phyloP scores from a whole-genome alignment of 2,888 invertebrate species.

The Thecophora atra region DNA sequence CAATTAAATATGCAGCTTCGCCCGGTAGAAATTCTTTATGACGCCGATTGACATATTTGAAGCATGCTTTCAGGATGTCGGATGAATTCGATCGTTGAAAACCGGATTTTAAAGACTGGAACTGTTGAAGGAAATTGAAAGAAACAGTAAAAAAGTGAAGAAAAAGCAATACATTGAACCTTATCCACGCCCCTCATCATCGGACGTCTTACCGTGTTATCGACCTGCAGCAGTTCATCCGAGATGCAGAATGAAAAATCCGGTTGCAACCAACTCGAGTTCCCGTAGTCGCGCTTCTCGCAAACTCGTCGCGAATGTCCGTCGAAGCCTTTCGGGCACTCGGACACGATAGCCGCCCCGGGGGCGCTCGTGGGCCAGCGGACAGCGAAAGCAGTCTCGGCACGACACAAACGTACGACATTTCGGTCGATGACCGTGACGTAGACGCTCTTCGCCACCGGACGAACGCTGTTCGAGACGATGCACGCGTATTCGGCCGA shows the following conservation, averaged over 20 bases:
- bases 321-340: constrained; percentile 71
- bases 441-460: constrained; percentile 72
- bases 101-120: constrained; percentile 62
- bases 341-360: constrained; percentile 73
- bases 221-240: constrained; percentile 72
- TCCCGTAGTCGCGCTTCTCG: constrained; percentile 71
- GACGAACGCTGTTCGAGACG: constrained; percentile 69
- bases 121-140: constrained; percentile 43
- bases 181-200: background rate
- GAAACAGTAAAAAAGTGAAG: background rate
- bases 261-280: constrained; percentile 78
- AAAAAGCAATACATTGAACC: background rate
- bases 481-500: constrained; percentile 81
- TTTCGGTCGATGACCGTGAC: constrained; percentile 73
- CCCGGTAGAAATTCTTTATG: constrained; percentile 63
- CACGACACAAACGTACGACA: constrained; percentile 70
- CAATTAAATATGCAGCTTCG: constrained; percentile 64
- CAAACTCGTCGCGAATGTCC: constrained; percentile 70
- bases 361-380: constrained; percentile 78
- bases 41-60: constrained; percentile 60
- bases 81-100: constrained; percentile 66
- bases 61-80: constrained; percentile 62
- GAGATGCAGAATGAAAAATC: constrained; percentile 80
- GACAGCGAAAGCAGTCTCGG: constrained; percentile 70
- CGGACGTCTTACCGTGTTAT: constrained; percentile 65